Evolutionary conservation across 2,797 vertebrate genomes (phyloP), one percentile per base, ranked within the genome.

Genomic region (Eospalax fontanierii): DNA sequence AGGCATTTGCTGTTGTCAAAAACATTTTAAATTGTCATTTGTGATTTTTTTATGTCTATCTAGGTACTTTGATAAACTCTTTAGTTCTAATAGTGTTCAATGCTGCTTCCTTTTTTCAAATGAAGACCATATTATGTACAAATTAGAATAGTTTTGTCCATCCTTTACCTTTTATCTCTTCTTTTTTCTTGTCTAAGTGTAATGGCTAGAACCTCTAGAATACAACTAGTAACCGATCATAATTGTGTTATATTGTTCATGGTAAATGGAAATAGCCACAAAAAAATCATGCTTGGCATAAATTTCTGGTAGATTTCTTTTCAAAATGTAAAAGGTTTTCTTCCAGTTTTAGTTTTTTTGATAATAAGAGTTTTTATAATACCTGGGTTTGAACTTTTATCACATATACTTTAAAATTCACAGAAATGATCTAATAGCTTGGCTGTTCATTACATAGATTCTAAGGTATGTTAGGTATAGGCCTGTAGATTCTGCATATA

Each of bases 241-340:
- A 50, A 21, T 74, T n/a, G n/a, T 50, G 38, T 65, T 33, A 46
- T 35, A 6, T 54, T 70, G 14, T 54, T 57, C n/a, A 68, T 68
- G 61, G 85, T 80, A 90, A 79, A 22, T 73, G 38, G 21, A 24
- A 89, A 40, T 87, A 3, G 68, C 82, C 75, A 46, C 78, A 65
- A 83, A 94, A 80, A 66, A 70, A 80, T 18, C n/a, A n/a, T n/a
- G n/a, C n/a, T n/a, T 87, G 4, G 38, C 63, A 1, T 82, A 79
- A 85, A 73, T 90, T 93, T 89, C 70, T 54, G 24, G 66, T 88
- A 76, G 57, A 88, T 70, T 93, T 84, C 79, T 78, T 88, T 92
- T 30, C 33, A 68, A 81, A 85, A 88, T 90, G 78, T 82, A 40
- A 95, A 16, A 22, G 18, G 21, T 89, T 87, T 11, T 65, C 71